Base-by-base conservation (phyloP, 2,113 vertebrate species). In the Arothron firmamentum region DNA sequence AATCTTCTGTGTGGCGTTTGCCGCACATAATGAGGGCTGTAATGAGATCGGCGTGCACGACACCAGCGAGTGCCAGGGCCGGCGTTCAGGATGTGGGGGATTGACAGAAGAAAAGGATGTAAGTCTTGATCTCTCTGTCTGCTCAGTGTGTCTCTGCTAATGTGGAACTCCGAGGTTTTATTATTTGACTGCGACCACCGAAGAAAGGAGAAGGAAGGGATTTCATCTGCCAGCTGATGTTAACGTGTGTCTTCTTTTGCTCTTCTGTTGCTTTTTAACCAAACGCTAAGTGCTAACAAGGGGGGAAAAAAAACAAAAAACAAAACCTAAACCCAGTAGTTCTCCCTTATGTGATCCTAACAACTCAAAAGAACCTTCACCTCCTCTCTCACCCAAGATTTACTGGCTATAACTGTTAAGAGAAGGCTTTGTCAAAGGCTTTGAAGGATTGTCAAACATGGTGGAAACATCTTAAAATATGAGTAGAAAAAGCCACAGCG, bases 21-120 rank as follows among this genome's bases (percentile, higher is more conserved):
- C 49, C 34, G 16, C 61, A 18, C 7, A 31, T 70, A 75, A 80
- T 65, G 74, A 80, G 67, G 75, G 76, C 66, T 64, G 43, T 70
- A 75, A 73, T 75, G 25, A 80, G 71, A 75, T 75, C 59, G 56
- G 70, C 5, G 51, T 17, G 51, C 55, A 34, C 54, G 70, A 59
- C 70, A 52, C 55, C 6, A 23, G 49, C 3, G 74, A 78, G 67
- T 65, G 56, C 38, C 25, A 7, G 6, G 25, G 25, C 4, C 1
- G 25, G 25, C 6, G 25, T 28, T 28, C 25, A 28, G 25, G 65
- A 72, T 75, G 60, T 70, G 41, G 31, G 41, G 58, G 60, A 43
- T 55, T 60, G 74, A 62, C 59, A 48, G 42, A 56, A 56, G 61
- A 59, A 54, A 54, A 62, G 46, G 38, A 66, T 23, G 12, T 43